Percentiles rank a stretch among this genome's conserved stretches.
phyloP scores from a whole-genome alignment of 1,140 invertebrate genomes.

The Nasonia giraulti region DNA sequence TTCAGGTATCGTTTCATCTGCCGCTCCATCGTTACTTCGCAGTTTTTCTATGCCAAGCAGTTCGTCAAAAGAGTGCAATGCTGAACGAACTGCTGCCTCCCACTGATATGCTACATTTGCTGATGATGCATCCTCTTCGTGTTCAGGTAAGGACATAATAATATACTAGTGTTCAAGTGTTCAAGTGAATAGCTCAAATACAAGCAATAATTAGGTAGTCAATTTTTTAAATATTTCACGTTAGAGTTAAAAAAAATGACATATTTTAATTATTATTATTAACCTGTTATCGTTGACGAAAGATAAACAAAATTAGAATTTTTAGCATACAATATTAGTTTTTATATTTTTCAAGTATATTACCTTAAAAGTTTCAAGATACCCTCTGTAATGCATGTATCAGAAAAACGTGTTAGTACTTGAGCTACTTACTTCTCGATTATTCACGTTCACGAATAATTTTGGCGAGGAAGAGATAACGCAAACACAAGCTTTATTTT shows the following conservation, averaged over 20 bases:
- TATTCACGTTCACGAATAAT: not conserved
- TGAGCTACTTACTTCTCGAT: not conserved
- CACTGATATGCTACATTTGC: conserved; percentile 83
- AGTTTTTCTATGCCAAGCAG: conserved; percentile 92
- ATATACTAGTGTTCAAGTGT: not conserved
- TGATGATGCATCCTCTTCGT: conserved; percentile 90
- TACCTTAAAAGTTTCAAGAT: too few species aligned
- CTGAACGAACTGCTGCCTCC: conserved; percentile 87
- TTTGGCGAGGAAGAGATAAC: not conserved
- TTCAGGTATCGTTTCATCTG: conserved; percentile 95
- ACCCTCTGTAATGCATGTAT: too few species aligned
- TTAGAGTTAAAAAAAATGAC: too few species aligned
- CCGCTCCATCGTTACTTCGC: conserved; percentile 96
- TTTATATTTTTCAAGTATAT: too few species aligned
- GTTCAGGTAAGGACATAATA: conserved; percentile 82
- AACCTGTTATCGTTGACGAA: too few species aligned
- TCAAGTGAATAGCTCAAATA: not conserved
- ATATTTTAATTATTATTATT: too few species aligned
- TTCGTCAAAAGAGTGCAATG: conserved; percentile 85
- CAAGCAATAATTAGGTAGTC: not conserved
- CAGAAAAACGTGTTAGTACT: not conserved
- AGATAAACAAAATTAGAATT: not conserved
- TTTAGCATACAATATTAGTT: not conserved
- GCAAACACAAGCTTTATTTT: not conserved
- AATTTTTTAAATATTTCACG: not conserved